Conservation (phyloP, 2,797 vertebrate species). For the Cygnus olor region DNA sequence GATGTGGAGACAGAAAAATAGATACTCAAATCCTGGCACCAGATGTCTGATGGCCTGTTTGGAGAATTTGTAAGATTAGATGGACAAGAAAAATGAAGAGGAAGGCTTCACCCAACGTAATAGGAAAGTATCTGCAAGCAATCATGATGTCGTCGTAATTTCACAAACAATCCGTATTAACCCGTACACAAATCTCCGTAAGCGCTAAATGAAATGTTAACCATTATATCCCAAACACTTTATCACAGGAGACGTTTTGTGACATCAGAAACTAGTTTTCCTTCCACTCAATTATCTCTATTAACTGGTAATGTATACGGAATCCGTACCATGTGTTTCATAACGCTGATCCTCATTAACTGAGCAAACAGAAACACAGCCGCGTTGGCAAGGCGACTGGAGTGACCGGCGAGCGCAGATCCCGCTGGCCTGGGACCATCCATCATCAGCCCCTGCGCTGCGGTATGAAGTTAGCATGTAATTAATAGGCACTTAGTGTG, state of each 20-base stretch:
- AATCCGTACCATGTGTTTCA: conserved; percentile 25
- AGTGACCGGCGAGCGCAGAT: conserved; percentile 27
- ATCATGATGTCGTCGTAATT: conserved; percentile 49
- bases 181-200: not conserved
- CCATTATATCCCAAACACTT: conserved; percentile 29
- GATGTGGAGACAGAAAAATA: conserved; percentile 26
- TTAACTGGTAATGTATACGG: conserved; percentile 46
- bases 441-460: not conserved
- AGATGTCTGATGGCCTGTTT: conserved; percentile 20
- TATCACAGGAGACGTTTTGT: conserved; percentile 51
- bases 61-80: conserved; percentile 28
- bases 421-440: not conserved
- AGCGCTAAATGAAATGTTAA: conserved; percentile 49
- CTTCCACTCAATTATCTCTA: conserved; percentile 66
- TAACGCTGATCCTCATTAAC: conserved; percentile 43
- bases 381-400: conserved; percentile 4
- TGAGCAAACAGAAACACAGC: conserved; percentile 44
- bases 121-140: conserved; percentile 41
- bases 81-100: conserved; percentile 43
- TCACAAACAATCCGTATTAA: conserved; percentile 10
- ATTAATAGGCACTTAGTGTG: not conserved
- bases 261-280: conserved; percentile 58
- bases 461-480: not conserved
- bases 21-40: conserved; percentile 22
- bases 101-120: not conserved